Evolutionary conservation across 1,140 invertebrate species (phyloP), one percentile per base, ranked within the genome.

Genomic region (Drosophila bocqueti): DNA sequence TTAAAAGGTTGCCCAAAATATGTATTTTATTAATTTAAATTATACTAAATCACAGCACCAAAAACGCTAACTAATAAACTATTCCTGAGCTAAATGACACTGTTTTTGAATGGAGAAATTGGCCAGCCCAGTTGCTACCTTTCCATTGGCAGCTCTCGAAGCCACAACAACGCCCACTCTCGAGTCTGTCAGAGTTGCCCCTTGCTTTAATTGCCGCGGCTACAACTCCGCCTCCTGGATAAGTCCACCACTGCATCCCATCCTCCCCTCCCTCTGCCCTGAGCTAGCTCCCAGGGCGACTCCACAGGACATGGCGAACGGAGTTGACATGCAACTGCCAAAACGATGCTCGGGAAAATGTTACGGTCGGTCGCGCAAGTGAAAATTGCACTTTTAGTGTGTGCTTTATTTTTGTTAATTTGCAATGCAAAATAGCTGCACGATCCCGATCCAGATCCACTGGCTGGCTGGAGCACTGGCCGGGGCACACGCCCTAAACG

Each of bases 351-450:
- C 61, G 50, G 46, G 26, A 62, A 55, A 67, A 77, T 67, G 71
- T 50, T 66, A 49, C 55, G 73, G 59, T 65, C 55, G 61, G 62
- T 65, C 55, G 61, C 47, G 79, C 83, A 87, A 86, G 83, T 86
- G 83, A 87, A 86, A 87, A 87, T 86, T 86, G 71, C 71, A 79
- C 71, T 81, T 71, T 72, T 67, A 65, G 57, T 63, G 81, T 73
- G 45, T 58, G 68, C 71, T 61, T 60, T 73, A 73, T 74, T 61
- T 76, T 76, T 74, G 57, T 71, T 78, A 68, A 84, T 85, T 86
- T 86, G 83, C 83, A 86, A 79, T 86, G 83, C 83, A 86, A 86
- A 86, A 86, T 81, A 86, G 79, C 75, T 87, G 83, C 83, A 85
- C 83, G 83, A 86, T 85, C 69, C 61, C 69, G 69, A 57, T 49